Conservation (phyloP, 2,888 invertebrate genomes). For the Sthenelais limicola region DNA sequence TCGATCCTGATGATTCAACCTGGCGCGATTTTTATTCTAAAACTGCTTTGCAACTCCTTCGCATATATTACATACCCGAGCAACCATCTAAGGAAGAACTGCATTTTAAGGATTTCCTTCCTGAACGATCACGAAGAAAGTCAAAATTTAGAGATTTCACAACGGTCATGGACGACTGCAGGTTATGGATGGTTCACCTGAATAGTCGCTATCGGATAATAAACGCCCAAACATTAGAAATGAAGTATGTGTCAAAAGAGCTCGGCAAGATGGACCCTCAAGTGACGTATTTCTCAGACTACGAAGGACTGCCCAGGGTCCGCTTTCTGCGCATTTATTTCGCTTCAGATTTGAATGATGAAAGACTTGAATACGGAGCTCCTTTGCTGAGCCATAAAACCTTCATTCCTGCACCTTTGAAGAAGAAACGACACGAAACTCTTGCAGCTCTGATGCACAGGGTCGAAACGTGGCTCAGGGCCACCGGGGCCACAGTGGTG, state of each 20-base stretch:
- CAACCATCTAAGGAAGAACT: background rate
- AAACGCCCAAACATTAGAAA: slow-evolving; percentile 36
- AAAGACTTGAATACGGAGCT: slow-evolving; percentile 1
- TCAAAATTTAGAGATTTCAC: slow-evolving; percentile 35
- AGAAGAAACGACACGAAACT: slow-evolving; percentile 27
- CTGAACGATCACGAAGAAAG: slow-evolving; percentile 10
- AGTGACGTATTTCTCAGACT: slow-evolving; percentile 12
- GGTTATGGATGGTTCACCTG: slow-evolving; percentile 37
- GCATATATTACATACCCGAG: slow-evolving; percentile 29
- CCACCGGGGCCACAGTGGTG: slow-evolving; percentile 35
- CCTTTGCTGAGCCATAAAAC: slow-evolving; percentile 40
- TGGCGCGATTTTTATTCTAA: slow-evolving; percentile 35
- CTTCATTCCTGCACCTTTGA: slow-evolving; percentile 21
- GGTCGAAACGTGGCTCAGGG: slow-evolving; percentile 36
- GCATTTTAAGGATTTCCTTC: slow-evolving; percentile 24
- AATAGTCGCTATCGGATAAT: background rate
- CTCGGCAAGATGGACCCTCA: background rate
- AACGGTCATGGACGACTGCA: slow-evolving; percentile 36
- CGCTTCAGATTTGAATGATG: background rate
- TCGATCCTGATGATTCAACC: slow-evolving; percentile 29
- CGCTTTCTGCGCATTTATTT: slow-evolving; percentile 32
- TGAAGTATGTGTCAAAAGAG: slow-evolving; percentile 2
- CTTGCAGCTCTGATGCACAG: slow-evolving; percentile 38
- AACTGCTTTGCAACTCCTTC: slow-evolving; percentile 2
- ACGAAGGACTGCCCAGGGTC: slow-evolving; percentile 19